These are phyloP conservation scores for Synanceia verrucosa DNA, from an alignment of 2,797 vertebrate genomes.

Conservation along the genomic window DNA sequence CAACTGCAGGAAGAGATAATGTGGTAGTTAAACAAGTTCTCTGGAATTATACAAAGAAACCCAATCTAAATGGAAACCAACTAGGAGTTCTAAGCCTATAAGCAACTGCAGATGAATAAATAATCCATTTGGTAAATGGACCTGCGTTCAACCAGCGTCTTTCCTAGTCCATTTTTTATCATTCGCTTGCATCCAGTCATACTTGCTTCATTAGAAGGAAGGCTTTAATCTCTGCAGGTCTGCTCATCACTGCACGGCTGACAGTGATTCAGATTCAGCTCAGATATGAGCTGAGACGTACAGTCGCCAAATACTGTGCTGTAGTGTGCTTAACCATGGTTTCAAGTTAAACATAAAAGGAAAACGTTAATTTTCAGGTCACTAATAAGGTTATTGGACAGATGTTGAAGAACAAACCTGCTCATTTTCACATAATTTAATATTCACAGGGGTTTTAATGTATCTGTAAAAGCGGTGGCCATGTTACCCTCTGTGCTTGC, in stretches of 20 bases:
- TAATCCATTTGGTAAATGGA: background rate
- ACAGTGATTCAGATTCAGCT: slow-evolving; percentile 13
- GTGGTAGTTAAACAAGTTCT: background rate
- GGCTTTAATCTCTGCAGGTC: slow-evolving; percentile 52
- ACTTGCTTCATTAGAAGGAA: slow-evolving; percentile 33
- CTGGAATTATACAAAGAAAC: background rate
- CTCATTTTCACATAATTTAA: background rate
- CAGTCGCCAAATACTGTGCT: background rate
- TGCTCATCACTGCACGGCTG: slow-evolving; percentile 13
- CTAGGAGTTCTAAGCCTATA: background rate
- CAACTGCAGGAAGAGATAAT: background rate
- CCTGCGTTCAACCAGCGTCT: background rate
- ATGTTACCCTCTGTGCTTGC: background rate
- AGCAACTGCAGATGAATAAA: background rate
- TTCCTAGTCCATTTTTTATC: background rate
- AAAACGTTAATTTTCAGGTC: background rate
- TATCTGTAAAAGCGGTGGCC: background rate
- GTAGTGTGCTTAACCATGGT: background rate
- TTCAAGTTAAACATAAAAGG: background rate
- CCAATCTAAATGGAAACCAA: background rate
- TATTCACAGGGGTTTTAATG: background rate
- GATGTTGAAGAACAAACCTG: background rate
- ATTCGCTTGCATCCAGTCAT: background rate
- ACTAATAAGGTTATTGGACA: background rate
- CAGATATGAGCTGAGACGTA: background rate